Evolutionary conservation across 2,113 vertebrate species (phyloP).

Genomic region (Fulica atra): DNA sequence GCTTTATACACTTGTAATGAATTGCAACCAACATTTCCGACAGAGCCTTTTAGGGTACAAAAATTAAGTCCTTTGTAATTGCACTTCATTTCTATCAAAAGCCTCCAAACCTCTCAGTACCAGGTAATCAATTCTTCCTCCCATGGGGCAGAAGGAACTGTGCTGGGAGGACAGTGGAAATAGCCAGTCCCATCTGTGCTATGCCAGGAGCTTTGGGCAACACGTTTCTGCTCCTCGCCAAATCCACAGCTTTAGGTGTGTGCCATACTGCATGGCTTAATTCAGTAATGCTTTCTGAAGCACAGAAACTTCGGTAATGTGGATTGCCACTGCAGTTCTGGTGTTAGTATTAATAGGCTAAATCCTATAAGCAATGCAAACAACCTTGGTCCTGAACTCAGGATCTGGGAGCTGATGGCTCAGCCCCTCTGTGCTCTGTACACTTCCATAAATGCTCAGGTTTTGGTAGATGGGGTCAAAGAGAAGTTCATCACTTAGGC

Average conservation of each 20-base stretch:
- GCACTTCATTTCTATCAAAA: not conserved
- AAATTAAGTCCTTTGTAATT: not conserved
- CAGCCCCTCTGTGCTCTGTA: not conserved
- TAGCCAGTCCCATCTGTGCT: rapidly evolving
- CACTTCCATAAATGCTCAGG: not conserved
- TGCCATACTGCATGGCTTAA: not conserved
- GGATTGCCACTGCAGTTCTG: not conserved
- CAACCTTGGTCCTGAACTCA: not conserved
- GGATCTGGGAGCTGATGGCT: not conserved
- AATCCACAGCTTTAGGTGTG: not conserved
- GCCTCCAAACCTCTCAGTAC: not conserved
- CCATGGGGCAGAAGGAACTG: not conserved
- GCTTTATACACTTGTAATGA: not conserved
- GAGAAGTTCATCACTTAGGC: not conserved
- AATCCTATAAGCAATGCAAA: not conserved
- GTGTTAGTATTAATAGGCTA: not conserved
- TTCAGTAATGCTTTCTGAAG: not conserved
- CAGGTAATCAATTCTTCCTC: not conserved
- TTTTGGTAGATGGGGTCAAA: not conserved
- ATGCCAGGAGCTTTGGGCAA: not conserved
- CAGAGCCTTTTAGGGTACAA: not conserved
- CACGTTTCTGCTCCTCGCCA: not conserved
- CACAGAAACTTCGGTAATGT: not conserved
- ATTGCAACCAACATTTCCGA: slow-evolving; percentile 21
- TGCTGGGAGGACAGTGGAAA: not conserved